Base-by-base conservation (phyloP, 2,797 vertebrate species). In the Poeciliopsis presidionis region DNA sequence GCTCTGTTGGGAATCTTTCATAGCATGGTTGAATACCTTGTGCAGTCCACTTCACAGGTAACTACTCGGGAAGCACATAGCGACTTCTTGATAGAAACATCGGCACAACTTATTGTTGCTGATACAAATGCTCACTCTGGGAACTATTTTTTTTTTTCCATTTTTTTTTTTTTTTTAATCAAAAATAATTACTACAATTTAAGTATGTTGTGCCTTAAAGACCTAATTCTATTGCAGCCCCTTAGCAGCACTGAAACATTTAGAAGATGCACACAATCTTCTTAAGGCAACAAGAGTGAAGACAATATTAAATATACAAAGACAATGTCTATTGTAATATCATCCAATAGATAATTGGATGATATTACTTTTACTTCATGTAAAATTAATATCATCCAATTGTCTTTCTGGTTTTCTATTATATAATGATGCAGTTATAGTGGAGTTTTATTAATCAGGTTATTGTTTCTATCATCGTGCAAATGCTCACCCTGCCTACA, bases 81-180 rank as follows among this genome's bases (percentile, higher is more conserved):
- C 3, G 65, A 41, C 20, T 43, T 69, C 11, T 43, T 78, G 75
- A 90, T 83, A 73, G 83, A 79, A 74, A 76, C 16, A 36, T 63
- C 80, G 78, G 73, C 71, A 18, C 72, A 47, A 72, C 69, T 89
- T 79, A 74, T 69, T 77, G 65, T 74, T 63, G 33, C 74, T 81
- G 73, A 79, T 49, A 72, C 33, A 78, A 75, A 86, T 39, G 13
- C 76, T 73, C 22, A 5, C 33, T 28, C 8, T 63, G 14, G 59
- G 8, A 53, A 25, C 63, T 41, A 1, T 39, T 41, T 7, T 49
- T 7, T 7, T 49, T 1, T 22, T 22, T 22, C 8, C 0, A 5
- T 22, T 22, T 20, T 18, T 63, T 63, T 18, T 41, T 25, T 65
- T 20, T 18, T 63, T 63, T 18, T 65, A 4, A 67, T 25, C 36